phyloP scores from a whole-genome alignment of 2,888 invertebrate genomes.

The Patella caerulea region DNA sequence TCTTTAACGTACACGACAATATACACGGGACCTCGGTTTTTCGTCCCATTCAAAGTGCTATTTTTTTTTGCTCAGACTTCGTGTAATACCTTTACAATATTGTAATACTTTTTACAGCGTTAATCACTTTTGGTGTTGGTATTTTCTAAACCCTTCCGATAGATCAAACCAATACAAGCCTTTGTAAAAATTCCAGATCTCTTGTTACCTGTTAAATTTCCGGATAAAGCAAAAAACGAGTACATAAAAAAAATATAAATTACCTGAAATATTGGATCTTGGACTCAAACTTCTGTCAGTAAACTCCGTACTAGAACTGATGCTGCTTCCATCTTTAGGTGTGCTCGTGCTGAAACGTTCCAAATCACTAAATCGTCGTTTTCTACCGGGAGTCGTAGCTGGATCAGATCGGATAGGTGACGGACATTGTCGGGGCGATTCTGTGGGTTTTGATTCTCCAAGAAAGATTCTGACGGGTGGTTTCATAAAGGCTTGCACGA shows the following conservation, averaged over 20 bases:
- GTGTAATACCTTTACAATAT: too few relatives aligned
- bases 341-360: background rate
- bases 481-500: background rate
- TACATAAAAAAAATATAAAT: background rate
- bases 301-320: background rate
- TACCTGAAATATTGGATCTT: background rate
- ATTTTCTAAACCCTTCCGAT: too few relatives aligned
- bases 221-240: too few relatives aligned
- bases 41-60: too few relatives aligned
- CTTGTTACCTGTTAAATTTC: too few relatives aligned
- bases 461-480: background rate
- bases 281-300: background rate
- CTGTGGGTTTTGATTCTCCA: background rate
- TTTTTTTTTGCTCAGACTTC: too few relatives aligned
- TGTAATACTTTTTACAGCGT: too few relatives aligned
- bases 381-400: background rate
- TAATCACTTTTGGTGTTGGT: too few relatives aligned
- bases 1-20: too few relatives aligned
- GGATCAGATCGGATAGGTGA: background rate
- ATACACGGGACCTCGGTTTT: too few relatives aligned
- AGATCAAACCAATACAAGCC: too few relatives aligned
- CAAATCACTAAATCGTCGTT: constrained; percentile 3
- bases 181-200: too few relatives aligned
- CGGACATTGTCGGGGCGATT: background rate
- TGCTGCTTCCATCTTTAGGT: background rate